Evolutionary conservation across 2,888 invertebrate species (phyloP), one percentile per base, ranked within the genome.

Genomic region (Apotomis betuletana): DNA sequence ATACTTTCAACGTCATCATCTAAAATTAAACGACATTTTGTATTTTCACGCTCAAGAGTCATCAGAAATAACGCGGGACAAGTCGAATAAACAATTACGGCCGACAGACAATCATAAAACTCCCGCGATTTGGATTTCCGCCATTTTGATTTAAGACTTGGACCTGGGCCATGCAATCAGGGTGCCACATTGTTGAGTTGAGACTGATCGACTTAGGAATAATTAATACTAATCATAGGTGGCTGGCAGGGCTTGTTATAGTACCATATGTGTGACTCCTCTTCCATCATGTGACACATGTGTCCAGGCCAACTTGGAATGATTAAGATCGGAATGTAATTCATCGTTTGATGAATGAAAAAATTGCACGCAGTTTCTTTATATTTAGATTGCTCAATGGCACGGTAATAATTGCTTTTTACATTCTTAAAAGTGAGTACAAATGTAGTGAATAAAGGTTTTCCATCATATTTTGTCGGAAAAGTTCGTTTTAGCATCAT

Each of bases 131-230:
- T 78, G 79, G 84, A 83, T 86, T 87, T 88, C 87, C 89, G 86
- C 88, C 85, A 89, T 90, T 84, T 84, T 89, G 88, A 91, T 90
- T 88, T 85, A 91, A 81, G 82, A 84, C 78, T 91, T 92, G 91
- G 91, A 88, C 74, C 75, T 75, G 79, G 69, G 82, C 90, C 90
- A 91, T 90, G 75, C 83, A 80, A 75, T 75, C 59, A 73, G 74
- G 73, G 76, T 70, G 75, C 78, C 78, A 74, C 77, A 78, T 77
- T 68, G 70, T 71, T 71, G 15, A 62, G 70, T 71, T 71, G 15
- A 62, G 52, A 51, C 44, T 51, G 46, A 49, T 68, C 51, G 54
- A 51, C 49, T 54, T 64, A 64, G 54, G 61, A 65, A 61, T 62
- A 49, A 65, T 70, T 64, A 55, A 70, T 59, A 60, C 27, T 49